Evolutionary conservation across 2,113 vertebrate genomes (phyloP), one percentile per base, ranked within the genome.

Genomic region (Oreochromis tanganicae): DNA sequence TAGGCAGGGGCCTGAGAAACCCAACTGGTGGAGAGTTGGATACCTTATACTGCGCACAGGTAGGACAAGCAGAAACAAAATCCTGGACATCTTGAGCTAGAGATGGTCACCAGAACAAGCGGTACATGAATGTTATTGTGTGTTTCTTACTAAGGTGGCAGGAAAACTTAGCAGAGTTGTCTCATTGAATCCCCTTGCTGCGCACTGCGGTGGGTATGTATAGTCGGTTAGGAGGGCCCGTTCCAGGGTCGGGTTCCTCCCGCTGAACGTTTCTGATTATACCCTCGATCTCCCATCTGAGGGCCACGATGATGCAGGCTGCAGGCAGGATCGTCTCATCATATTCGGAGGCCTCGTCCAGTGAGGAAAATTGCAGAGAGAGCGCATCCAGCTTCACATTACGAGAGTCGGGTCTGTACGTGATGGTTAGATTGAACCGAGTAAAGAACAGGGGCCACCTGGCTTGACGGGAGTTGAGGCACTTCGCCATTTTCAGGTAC

Each of bases 341-440:
- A 32, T 1, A 34, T 61, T 61, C 5, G 1, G 29, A 34, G 14
- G 57, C 29, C 14, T 61, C 0, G 1, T 32, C 27, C 57, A 61
- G 57, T 61, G 57, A 61, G 57, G 57, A 32, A 61, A 32, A 32
- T 61, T 61, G 57, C 57, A 32, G 29, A 34, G 56, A 59, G 57
- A 61, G 3, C 29, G 17, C 57, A 34, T 61, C 57, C 57, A 17
- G 57, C 57, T 34, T 61, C 57, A 61, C 14, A 32, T 19, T 61
- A 61, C 1, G 14, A 61, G 57, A 61, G 57, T 61, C 4, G 29
- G 57, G 57, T 61, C 27, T 61, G 57, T 32, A 61, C 2, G 8
- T 61, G 57, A 32, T 61, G 57, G 14, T 34, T 34, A 32, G 57
- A 32, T 32, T 61, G 56, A 32, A 59, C 27, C 9, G 27, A 59